Conservation (phyloP, 2,797 vertebrate genomes). For the Sebastes glaucus region DNA sequence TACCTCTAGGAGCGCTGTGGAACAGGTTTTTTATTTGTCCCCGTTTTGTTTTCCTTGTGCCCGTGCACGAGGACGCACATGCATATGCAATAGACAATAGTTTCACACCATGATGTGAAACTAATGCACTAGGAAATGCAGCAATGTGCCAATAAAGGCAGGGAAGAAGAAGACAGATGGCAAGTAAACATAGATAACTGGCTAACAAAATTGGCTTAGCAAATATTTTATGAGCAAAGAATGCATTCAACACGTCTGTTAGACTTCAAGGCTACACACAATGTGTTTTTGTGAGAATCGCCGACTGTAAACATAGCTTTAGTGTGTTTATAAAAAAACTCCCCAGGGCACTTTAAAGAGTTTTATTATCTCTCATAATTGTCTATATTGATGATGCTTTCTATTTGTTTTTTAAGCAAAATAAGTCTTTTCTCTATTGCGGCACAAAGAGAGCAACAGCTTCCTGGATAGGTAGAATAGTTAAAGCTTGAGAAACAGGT, state of each 20-base stretch:
- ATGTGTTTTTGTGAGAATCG: not conserved
- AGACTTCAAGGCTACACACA: not conserved
- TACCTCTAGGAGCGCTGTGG: not conserved
- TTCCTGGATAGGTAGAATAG: not conserved
- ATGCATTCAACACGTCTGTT: not conserved
- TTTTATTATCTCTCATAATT: not conserved
- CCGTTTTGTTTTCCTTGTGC: not conserved
- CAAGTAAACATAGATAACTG: not conserved
- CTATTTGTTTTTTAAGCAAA: not conserved
- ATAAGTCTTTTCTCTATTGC: not conserved
- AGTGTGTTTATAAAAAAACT: not conserved
- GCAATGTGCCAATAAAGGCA: not conserved
- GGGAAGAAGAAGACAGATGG: not conserved
- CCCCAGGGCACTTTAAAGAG: not conserved
- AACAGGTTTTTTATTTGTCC: not conserved
- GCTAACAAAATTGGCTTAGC: not conserved
- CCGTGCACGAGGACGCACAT: not conserved
- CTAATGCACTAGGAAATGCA: not conserved
- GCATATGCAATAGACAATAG: not conserved
- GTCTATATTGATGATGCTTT: not conserved
- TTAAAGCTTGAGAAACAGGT: not conserved
- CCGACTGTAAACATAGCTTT: not conserved
- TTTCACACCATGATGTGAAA: not conserved
- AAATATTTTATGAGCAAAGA: not conserved
- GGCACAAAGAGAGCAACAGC: not conserved